phyloP scores from a whole-genome alignment of 2,113 vertebrate genomes.

The Todiramphus saurophagus region DNA sequence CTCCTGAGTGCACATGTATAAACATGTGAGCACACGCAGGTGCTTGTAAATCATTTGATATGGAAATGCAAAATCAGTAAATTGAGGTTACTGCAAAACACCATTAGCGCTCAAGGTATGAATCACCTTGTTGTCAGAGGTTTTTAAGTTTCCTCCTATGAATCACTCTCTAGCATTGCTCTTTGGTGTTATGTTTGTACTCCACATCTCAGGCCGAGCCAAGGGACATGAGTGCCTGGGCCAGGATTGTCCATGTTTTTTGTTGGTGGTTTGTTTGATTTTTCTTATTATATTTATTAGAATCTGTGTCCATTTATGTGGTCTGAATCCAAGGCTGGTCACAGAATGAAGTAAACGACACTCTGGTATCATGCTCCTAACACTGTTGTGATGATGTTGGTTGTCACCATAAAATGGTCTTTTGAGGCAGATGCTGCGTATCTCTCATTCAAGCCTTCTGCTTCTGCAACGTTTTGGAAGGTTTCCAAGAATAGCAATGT shows the following conservation, averaged over 20 bases:
- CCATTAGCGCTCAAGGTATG: neutral
- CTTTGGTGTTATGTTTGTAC: neutral
- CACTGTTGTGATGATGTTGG: neutral
- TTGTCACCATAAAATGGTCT: neutral
- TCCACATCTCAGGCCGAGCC: neutral
- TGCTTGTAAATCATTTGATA: neutral
- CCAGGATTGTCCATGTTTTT: neutral
- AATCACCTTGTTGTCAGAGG: neutral
- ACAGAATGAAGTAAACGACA: neutral
- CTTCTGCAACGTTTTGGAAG: neutral
- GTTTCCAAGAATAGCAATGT: neutral
- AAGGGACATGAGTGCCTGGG: neutral
- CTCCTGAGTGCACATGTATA: neutral
- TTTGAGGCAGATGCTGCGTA: neutral
- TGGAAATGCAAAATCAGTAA: conserved; percentile 22
- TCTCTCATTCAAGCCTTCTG: neutral
- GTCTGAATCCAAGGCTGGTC: neutral
- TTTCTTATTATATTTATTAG: neutral
- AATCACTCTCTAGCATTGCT: neutral
- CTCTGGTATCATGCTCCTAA: neutral
- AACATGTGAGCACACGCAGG: neutral
- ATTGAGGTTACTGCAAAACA: neutral
- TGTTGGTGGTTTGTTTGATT: neutral
- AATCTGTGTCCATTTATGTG: neutral
- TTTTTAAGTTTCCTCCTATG: neutral